phyloP scores from a whole-genome alignment of 2,113 vertebrate species.

The Saguinus imperator region DNA sequence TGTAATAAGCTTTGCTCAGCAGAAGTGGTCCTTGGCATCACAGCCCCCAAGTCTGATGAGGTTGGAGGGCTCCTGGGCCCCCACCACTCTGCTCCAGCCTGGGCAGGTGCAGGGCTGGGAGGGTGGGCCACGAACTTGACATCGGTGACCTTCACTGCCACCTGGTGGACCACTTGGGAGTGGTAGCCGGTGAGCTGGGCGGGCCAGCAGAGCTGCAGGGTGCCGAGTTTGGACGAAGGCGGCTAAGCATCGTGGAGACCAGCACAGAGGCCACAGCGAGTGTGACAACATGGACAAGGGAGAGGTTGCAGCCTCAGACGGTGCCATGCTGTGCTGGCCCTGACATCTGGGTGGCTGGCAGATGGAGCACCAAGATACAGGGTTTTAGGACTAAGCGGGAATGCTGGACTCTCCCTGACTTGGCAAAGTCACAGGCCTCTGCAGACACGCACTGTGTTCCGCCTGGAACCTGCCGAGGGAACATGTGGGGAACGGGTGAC shows the following conservation, averaged over 20 bases:
- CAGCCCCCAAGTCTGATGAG: background rate
- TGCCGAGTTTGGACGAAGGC: accelerated
- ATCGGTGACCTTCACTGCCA: slow-evolving; percentile 27
- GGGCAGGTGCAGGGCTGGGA: accelerated
- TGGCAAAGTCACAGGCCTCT: background rate
- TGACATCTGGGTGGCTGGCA: background rate
- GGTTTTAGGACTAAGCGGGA: background rate
- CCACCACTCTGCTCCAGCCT: background rate
- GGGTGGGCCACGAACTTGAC: accelerated
- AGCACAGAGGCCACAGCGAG: background rate
- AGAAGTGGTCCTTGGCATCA: accelerated
- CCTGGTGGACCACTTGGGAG: slow-evolving; percentile 46
- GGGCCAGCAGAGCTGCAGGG: too few relatives aligned
- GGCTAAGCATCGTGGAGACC: background rate
- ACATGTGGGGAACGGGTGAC: accelerated
- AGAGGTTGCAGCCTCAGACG: accelerated
- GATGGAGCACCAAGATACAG: accelerated
- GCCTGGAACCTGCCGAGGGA: background rate
- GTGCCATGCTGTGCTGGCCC: background rate
- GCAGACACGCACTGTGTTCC: accelerated
- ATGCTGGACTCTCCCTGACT: background rate
- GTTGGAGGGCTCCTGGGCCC: background rate
- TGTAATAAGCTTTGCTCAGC: background rate
- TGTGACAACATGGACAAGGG: too few relatives aligned
- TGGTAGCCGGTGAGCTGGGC: background rate